These are phyloP conservation scores for Zaprionus kolodkinae DNA, from an alignment of 1,140 invertebrate species.

Conservation along the genomic window DNA sequence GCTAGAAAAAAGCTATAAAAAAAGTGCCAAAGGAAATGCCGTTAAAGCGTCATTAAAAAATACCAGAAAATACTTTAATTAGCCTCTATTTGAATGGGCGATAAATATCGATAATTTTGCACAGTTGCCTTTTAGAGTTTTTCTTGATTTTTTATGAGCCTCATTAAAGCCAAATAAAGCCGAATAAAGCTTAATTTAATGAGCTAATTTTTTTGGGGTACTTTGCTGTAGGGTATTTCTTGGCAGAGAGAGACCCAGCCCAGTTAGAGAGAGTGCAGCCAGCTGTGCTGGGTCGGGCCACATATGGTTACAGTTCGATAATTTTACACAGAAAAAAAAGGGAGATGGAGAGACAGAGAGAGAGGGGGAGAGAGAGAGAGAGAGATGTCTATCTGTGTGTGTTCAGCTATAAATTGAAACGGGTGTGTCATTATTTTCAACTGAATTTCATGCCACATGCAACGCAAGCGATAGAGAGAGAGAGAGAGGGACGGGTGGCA, in stretches of 20 bases:
- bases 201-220: not conserved
- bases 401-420: slow-evolving; percentile 61
- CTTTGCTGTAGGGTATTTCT: slow-evolving; percentile 13
- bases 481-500: not conserved
- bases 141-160: not conserved
- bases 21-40: not conserved
- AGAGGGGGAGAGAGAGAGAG: slow-evolving; percentile 13
- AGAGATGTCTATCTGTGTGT: slow-evolving; percentile 67
- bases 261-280: slow-evolving; percentile 44
- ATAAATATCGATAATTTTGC: slow-evolving; percentile 4
- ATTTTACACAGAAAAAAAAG: slow-evolving; percentile 67
- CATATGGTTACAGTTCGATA: slow-evolving; percentile 79
- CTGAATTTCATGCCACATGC: slow-evolving; percentile 58
- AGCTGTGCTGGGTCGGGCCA: slow-evolving; percentile 53
- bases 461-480: not conserved
- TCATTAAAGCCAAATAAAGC: slow-evolving; percentile 55
- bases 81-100: not conserved
- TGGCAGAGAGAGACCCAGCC: too few species aligned
- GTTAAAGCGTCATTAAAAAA: not conserved
- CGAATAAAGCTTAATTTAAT: slow-evolving; percentile 66
- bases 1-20: not conserved
- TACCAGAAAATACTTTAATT: slow-evolving; percentile 8
- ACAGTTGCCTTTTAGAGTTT: not conserved
- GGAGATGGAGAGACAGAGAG: slow-evolving; percentile 31
- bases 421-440: slow-evolving; percentile 80